phyloP scores from a whole-genome alignment of 2,113 vertebrate genomes.

The Felis chaus region DNA sequence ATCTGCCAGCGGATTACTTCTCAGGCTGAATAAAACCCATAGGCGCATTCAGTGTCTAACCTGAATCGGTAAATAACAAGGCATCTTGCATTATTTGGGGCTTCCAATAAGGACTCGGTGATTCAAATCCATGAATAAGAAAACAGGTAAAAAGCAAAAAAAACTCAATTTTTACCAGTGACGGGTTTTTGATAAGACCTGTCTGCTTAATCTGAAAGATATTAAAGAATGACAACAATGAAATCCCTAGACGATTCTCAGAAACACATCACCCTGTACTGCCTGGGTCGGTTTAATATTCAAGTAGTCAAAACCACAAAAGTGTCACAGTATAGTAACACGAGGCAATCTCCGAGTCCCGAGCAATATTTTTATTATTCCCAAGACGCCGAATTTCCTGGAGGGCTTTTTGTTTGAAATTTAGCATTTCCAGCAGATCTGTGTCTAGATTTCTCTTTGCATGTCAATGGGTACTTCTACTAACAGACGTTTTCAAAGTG shows the following conservation, averaged over 20 bases:
- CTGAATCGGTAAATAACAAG: not conserved
- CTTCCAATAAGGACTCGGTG: not conserved
- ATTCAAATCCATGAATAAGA: not conserved
- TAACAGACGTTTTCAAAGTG: not conserved
- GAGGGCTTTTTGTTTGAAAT: not conserved
- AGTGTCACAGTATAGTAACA: not conserved
- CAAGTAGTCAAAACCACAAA: not conserved
- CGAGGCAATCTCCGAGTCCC: not conserved
- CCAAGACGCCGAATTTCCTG: not conserved
- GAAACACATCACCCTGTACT: not conserved
- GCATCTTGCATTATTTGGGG: not conserved
- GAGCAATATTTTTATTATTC: not conserved
- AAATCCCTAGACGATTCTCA: not conserved
- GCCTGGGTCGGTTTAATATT: not conserved
- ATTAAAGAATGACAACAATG: not conserved
- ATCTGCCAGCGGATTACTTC: not conserved
- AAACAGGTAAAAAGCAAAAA: not conserved
- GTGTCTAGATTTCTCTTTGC: not conserved
- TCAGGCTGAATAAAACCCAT: not conserved
- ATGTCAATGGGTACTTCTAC: not conserved
- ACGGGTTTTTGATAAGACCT: not conserved
- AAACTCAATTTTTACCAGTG: not conserved
- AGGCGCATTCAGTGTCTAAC: not conserved
- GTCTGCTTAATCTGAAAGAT: not conserved
- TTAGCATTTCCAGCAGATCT: not conserved